Evolutionary conservation across 1,140 invertebrate species (phyloP).

Genomic region (Drosophila dunni): DNA sequence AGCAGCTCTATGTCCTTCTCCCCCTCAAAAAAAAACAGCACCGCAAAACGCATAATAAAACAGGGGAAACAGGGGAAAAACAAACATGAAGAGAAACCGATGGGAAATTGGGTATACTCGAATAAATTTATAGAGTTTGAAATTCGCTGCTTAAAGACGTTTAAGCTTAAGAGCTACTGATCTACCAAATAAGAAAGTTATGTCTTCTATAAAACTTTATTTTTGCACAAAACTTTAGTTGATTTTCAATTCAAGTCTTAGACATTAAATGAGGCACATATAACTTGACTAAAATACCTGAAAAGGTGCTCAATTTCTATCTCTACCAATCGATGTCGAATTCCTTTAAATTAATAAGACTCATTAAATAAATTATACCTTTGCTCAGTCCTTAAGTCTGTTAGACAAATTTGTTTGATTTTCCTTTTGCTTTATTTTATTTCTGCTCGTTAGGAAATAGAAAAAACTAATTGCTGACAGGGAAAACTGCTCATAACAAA

Average conservation of each 20-base stretch:
- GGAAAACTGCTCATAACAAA: conserved; percentile 2
- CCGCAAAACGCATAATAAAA: conserved; percentile 18
- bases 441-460: conserved; percentile 2
- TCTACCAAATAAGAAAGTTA: too few species aligned
- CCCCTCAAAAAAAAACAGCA: conserved; percentile 21
- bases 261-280: too few species aligned
- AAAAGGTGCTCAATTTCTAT: background rate
- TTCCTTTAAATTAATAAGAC: background rate
- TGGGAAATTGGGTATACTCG: background rate
- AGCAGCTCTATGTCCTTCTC: conserved; percentile 30
- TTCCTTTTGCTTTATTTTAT: background rate
- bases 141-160: background rate
- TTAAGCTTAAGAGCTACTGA: too few species aligned
- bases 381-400: background rate
- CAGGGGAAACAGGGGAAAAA: background rate
- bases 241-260: background rate
- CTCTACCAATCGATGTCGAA: background rate
- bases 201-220: too few species aligned
- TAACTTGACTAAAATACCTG: background rate
- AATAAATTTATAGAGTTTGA: background rate
- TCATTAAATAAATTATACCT: background rate
- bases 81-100: conserved; percentile 2
- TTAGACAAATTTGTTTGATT: conserved; percentile 3
- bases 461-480: conserved; percentile 18
- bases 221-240: background rate